Evolutionary conservation across 2,888 invertebrate genomes (phyloP), one percentile per base, ranked within the genome.

Genomic region (Craniophora ligustri): DNA sequence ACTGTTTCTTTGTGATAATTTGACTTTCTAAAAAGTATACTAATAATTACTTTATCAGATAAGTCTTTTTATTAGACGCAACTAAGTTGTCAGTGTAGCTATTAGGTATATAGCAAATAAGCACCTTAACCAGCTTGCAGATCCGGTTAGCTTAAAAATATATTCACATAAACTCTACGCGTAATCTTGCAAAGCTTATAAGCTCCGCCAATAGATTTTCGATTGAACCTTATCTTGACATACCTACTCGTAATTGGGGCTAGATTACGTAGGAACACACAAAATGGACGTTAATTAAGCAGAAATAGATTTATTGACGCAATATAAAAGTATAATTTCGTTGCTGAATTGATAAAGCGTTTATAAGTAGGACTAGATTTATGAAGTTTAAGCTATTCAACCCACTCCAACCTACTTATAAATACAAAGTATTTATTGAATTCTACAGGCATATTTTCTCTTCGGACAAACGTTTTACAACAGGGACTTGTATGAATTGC

Each of bases 71-170:
- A 50, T 68, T 65, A 53, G 31, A 57, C 62, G 34, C 39, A 35
- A 59, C 50, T 41, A 66, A 46, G 53, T 59, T 51, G 45, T 66
- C 48, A 39, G 58, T 26, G 47, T 21, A 14, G 35, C 36, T 66
- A n/a, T n/a, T n/a, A 19, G 39, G 53, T 69, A 69, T 67, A 59
- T 32, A 54, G 18, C 41, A 41, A 69, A 42, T 57, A 46, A 36
- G 39, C 51, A 60, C 50, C 53, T 44, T 54, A 60, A 42, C 58
- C 7, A 59, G 47, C 46, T 39, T 39, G 53, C 32, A 42, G 46
- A 51, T 57, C 62, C 59, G 59, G 67, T 62, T 6, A 23, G 44
- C 47, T 51, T 61, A 63, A 66, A 71, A 71, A 70, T 61, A 64
- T 32, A 50, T 36, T 40, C 6, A 32, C 39, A 58, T 54, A 48